Evolutionary conservation across 2,888 invertebrate species (phyloP).

Genomic region (Drosophila flavopinicola): DNA sequence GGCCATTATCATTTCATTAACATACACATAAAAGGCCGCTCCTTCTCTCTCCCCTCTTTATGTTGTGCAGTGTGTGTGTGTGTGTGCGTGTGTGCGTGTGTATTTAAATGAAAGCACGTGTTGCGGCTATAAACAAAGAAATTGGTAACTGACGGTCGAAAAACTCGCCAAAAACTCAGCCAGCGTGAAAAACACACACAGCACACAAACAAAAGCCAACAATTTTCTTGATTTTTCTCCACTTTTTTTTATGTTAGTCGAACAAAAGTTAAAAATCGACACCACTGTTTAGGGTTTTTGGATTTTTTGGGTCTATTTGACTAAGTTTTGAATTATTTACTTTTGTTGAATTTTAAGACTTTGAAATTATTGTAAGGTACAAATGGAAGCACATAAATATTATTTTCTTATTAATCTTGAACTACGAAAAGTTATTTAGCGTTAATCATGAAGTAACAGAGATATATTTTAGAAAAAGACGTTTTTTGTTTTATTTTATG

Average conservation of each 20-base stretch:
- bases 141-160: conserved; percentile 57
- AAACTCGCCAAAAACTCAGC: conserved; percentile 31
- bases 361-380: too few relatives aligned
- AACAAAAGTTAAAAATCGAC: conserved; percentile 8
- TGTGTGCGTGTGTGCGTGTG: conserved; percentile 17
- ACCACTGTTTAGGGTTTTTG: too few relatives aligned
- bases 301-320: too few relatives aligned
- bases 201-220: conserved; percentile 8
- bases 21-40: conserved; percentile 69
- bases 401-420: too few relatives aligned
- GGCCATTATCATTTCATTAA: conserved; percentile 76
- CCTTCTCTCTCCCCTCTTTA: not conserved
- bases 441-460: too few relatives aligned
- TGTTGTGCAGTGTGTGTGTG: not conserved
- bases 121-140: conserved; percentile 77
- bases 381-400: too few relatives aligned
- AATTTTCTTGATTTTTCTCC: conserved; percentile 21
- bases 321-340: too few relatives aligned
- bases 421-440: too few relatives aligned
- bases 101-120: conserved; percentile 75
- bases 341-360: too few relatives aligned
- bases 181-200: conserved; percentile 40
- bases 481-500: too few relatives aligned
- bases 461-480: too few relatives aligned
- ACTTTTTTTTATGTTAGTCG: not conserved